Conservation (phyloP, 2,888 invertebrate genomes). For the Cerastoderma edule region DNA sequence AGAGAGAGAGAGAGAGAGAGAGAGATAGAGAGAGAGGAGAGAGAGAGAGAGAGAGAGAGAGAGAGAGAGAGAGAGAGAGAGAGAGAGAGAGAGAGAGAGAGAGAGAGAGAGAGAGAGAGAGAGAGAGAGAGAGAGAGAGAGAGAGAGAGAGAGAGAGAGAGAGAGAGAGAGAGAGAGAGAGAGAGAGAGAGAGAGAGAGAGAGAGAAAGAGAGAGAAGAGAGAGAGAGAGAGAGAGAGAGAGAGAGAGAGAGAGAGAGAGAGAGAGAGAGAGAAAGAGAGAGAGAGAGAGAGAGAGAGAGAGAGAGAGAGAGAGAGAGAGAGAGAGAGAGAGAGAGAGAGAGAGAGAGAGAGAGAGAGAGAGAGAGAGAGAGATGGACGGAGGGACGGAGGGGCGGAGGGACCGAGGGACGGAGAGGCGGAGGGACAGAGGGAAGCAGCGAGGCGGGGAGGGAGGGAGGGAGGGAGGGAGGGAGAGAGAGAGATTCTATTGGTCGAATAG, state of each 20-base stretch:
- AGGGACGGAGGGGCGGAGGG: background rate
- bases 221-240: background rate
- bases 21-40: slow-evolving; percentile 1
- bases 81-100: background rate
- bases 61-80: slow-evolving; percentile 6
- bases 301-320: slow-evolving; percentile 26
- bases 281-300: slow-evolving; percentile 26
- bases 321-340: slow-evolving; percentile 23
- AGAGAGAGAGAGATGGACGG: slow-evolving; percentile 17
- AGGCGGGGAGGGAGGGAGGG: background rate
- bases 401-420: background rate
- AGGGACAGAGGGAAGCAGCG: background rate
- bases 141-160: background rate
- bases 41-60: no score
- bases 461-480: background rate
- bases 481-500: no score
- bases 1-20: slow-evolving; percentile 20
- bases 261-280: slow-evolving; percentile 15
- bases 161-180: no score
- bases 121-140: slow-evolving; percentile 14
- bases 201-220: no score
- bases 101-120: background rate
- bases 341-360: slow-evolving; percentile 25
- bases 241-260: slow-evolving; percentile 20
- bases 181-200: no score